phyloP scores from a whole-genome alignment of 1,140 invertebrate genomes.

The Drosophila miranda region DNA sequence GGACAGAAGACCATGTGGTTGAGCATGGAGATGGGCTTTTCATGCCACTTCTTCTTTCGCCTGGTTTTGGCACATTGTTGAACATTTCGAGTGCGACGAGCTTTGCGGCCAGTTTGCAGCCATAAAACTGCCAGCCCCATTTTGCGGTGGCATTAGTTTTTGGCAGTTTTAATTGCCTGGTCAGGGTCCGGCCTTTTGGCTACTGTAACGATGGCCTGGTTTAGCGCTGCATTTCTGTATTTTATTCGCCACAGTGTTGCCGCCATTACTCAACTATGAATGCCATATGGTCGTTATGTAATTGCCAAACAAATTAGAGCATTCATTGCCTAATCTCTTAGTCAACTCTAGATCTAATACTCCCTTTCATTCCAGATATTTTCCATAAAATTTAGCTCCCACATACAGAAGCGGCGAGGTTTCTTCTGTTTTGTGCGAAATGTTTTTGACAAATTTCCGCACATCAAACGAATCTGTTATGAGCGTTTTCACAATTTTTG shows the following conservation, averaged over 20 bases:
- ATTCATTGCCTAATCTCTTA: not conserved
- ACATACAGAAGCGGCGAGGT: conserved; percentile 6
- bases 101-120: conserved; percentile 33
- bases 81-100: conserved; percentile 15
- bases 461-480: conserved; percentile 67
- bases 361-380: too few species aligned
- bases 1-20: conserved; percentile 15
- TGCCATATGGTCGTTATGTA: conserved; percentile 2
- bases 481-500: conserved; percentile 55
- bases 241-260: conserved; percentile 6
- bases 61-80: conserved; percentile 46
- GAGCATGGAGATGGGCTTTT: conserved; percentile 1
- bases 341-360: too few species aligned
- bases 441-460: conserved; percentile 59
- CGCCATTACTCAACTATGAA: conserved; percentile 23
- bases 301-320: not conserved
- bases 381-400: not conserved
- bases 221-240: conserved; percentile 16
- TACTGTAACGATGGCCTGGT: conserved; percentile 2
- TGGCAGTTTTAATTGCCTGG: conserved; percentile 47
- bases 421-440: conserved; percentile 37
- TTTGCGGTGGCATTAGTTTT: conserved; percentile 58
- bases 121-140: conserved; percentile 48
- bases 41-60: conserved; percentile 24
- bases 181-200: conserved; percentile 21